Conservation (phyloP, 1,140 invertebrate genomes). For the Drosophila albomicans region DNA sequence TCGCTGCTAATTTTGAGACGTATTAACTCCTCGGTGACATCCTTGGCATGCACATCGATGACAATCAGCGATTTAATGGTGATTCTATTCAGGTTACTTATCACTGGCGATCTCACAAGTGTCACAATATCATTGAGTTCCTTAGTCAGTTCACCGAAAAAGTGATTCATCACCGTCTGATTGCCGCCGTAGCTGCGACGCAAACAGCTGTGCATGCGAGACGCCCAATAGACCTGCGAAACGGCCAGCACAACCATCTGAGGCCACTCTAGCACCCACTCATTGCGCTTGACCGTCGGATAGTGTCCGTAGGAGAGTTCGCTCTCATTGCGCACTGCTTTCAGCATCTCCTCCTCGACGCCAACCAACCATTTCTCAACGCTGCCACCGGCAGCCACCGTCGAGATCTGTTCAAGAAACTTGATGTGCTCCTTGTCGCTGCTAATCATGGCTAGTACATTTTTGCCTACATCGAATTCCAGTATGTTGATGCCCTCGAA, state of each 20-base stretch:
- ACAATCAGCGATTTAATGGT: slow-evolving; percentile 95
- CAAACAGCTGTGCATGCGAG: slow-evolving; percentile 90
- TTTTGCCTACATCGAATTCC: slow-evolving; percentile 91
- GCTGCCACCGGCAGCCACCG: slow-evolving; percentile 92
- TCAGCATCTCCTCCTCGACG: slow-evolving; percentile 94
- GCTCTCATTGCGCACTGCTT: slow-evolving; percentile 90
- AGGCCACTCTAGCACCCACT: slow-evolving; percentile 94
- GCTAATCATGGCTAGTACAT: slow-evolving; percentile 94
- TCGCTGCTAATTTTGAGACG: slow-evolving; percentile 89
- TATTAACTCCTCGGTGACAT: slow-evolving; percentile 92
- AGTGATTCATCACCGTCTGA: slow-evolving; percentile 86
- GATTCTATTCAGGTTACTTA: slow-evolving; percentile 89
- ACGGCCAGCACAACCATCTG: slow-evolving; percentile 95
- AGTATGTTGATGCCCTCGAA: slow-evolving; percentile 92
- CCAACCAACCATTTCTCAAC: slow-evolving; percentile 97
- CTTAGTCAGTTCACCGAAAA: slow-evolving; percentile 86
- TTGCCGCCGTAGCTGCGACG: slow-evolving; percentile 85
- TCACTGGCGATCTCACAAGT: slow-evolving; percentile 86
- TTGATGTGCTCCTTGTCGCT: slow-evolving; percentile 93
- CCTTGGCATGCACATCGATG: slow-evolving; percentile 96
- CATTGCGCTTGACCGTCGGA: slow-evolving; percentile 87
- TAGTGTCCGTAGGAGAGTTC: slow-evolving; percentile 90
- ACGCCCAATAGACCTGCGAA: slow-evolving; percentile 95
- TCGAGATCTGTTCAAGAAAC: slow-evolving; percentile 90
- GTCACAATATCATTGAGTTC: slow-evolving; percentile 89